Evolutionary conservation across 2,888 invertebrate genomes (phyloP), one percentile per base, ranked within the genome.

Genomic region (Bibio marci): DNA sequence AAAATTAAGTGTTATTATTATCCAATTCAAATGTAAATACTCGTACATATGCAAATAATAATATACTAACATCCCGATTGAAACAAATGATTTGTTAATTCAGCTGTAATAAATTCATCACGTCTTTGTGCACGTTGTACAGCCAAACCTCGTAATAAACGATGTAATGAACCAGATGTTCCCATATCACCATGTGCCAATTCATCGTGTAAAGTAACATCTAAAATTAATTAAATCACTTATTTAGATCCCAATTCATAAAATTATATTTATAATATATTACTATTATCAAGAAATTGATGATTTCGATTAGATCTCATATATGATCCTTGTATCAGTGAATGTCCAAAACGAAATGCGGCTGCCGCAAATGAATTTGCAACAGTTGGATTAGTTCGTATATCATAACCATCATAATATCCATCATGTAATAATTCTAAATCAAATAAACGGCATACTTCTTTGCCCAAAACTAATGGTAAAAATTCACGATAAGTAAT

Each of bases 261-360:
- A 26, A 26, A 6, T 18, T 26, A 41, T 30, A 39, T 26, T 35
- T 44, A 30, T 15, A 28, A 4, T 34, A 7, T 66, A 76, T 70
- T 55, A 86, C 85, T 85, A 46, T 79, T 78, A 34, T 67, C 66
- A 41, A 82, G 59, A 1, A 76, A 70, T 30, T 71, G 65, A 52
- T 82, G 81, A 47, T 73, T 67, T 8, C 68, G 66, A 50, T 85
- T 80, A 49, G 71, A 78, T 44, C 86, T 67, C 45, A 81, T 65
- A 55, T 87, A 79, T 10, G 77, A 73, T 6, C 73, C 71, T 52
- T 87, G 85, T 3, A 90, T 83, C 45, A 91, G 62, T 32, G 87
- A 86, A 56, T 87, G 87, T 0, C 87, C 87, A 56, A 87, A 87
- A 17, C 87, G 69, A 58, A 82, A 87, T 3, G 87, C 87, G 1